phyloP scores from a whole-genome alignment of 2,797 vertebrate genomes.

The Acanthopagrus latus region DNA sequence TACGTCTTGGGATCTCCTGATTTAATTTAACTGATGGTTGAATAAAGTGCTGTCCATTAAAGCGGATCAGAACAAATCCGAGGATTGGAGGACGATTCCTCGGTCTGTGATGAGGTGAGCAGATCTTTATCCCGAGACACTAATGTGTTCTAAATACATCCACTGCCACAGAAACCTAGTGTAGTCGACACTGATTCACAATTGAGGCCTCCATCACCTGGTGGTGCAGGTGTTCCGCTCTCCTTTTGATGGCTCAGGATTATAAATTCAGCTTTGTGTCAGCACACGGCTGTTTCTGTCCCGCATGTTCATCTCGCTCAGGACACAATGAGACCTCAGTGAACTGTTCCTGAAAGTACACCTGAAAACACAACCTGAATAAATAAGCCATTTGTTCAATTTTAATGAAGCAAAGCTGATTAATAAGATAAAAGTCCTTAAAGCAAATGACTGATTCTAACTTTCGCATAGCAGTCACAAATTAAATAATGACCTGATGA shows the following conservation, averaged over 20 bases:
- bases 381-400: too few relatives aligned
- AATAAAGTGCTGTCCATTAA: constrained; percentile 15
- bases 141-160: neutral
- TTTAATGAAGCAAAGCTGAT: neutral
- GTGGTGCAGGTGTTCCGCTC: constrained; percentile 27
- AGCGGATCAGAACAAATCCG: neutral
- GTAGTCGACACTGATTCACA: neutral
- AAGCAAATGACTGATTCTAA: neutral
- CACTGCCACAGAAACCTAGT: neutral
- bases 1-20: neutral
- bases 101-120: neutral
- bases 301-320: neutral
- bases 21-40: neutral
- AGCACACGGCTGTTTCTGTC: constrained; percentile 14
- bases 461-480: too few relatives aligned
- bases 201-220: constrained; percentile 15
- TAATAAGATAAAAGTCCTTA: neutral
- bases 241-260: constrained; percentile 1
- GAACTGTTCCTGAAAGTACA: neutral
- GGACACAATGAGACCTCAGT: neutral
- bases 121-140: neutral
- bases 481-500: too few relatives aligned
- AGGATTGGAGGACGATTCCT: neutral
- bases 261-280: constrained; percentile 13
- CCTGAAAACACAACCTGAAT: too few relatives aligned